Conservation (phyloP, 1,140 invertebrate genomes). For the Aphaenogaster ashmeadi region DNA sequence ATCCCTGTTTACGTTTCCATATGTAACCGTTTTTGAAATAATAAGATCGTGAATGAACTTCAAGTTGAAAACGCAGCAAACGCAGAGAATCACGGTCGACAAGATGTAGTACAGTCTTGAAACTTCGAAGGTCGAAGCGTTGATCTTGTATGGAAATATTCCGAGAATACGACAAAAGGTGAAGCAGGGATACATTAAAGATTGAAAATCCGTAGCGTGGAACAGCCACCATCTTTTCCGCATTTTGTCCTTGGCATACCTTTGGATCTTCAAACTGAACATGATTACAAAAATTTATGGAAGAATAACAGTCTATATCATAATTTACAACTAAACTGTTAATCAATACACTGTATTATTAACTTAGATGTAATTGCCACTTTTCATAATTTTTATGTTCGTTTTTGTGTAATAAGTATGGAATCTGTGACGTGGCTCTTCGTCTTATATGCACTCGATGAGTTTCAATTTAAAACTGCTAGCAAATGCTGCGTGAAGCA, state of each 20-base stretch:
- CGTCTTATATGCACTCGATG: no score
- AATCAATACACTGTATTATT: neutral
- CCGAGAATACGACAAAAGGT: conserved; percentile 66
- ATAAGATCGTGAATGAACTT: conserved; percentile 62
- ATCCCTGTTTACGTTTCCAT: neutral
- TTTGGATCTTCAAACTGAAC: neutral
- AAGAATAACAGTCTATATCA: neutral
- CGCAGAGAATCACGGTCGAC: conserved; percentile 49
- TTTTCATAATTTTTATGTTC: no score
- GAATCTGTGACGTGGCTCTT: no score
- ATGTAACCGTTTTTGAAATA: conserved; percentile 21
- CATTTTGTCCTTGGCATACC: neutral
- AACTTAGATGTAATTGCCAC: neutral
- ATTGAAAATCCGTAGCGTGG: conserved; percentile 14
- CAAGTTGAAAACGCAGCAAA: conserved; percentile 22
- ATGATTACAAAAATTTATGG: neutral
- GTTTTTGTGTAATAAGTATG: no score
- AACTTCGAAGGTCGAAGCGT: neutral
- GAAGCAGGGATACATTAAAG: conserved; percentile 66
- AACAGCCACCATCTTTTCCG: conserved; percentile 64
- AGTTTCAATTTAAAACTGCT: no score
- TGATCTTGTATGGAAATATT: conserved; percentile 68
- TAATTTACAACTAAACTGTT: neutral
- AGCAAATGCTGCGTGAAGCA: no score
- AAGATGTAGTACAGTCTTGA: conserved; percentile 50